A percentile compares a stretch with the other conserved stretches of the same genome.
Conservation (phyloP, 2,888 invertebrate species). For the Aleiodes testaceus region DNA sequence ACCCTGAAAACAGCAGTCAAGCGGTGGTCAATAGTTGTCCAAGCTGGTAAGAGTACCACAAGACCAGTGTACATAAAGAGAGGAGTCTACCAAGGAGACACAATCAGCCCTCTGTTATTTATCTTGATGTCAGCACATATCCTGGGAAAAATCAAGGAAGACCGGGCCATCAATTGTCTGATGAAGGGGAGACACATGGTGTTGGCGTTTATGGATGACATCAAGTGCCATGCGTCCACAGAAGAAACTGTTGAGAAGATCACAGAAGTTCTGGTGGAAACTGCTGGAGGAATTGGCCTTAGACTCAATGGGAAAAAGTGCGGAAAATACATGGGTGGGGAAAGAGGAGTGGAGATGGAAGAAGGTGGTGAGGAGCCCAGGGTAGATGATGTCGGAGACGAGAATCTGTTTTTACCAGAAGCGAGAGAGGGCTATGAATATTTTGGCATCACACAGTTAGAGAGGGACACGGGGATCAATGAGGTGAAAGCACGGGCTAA, state of each 20-base stretch:
- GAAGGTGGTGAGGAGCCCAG: too few relatives aligned
- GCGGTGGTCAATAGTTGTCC: neutral
- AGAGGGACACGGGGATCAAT: neutral
- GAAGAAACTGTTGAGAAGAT: slow-evolving; percentile 4
- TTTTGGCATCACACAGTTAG: slow-evolving; percentile 5
- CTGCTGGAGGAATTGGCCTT: slow-evolving; percentile 31
- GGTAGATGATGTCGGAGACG: too few relatives aligned
- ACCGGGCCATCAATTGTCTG: too few relatives aligned
- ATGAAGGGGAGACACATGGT: too few relatives aligned
- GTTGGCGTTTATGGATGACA: slow-evolving; percentile 48
- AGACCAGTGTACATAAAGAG: neutral
- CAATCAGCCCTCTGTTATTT: too few relatives aligned
- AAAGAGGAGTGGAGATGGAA: slow-evolving; percentile 15
- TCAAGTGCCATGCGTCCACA: slow-evolving; percentile 45
- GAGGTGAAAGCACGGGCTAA: neutral
- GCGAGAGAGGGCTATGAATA: slow-evolving; percentile 25
- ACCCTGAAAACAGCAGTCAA: neutral
- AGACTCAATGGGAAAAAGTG: slow-evolving; percentile 28
- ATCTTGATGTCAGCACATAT: too few relatives aligned
- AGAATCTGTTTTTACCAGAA: too few relatives aligned
- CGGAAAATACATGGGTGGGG: slow-evolving; percentile 8
- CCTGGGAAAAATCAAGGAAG: too few relatives aligned
- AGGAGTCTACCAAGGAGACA: neutral
- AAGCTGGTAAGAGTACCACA: neutral
- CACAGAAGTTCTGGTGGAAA: neutral